Evolutionary conservation across 2,888 invertebrate genomes (phyloP).

Genomic region (Drosophila peninsularis): DNA sequence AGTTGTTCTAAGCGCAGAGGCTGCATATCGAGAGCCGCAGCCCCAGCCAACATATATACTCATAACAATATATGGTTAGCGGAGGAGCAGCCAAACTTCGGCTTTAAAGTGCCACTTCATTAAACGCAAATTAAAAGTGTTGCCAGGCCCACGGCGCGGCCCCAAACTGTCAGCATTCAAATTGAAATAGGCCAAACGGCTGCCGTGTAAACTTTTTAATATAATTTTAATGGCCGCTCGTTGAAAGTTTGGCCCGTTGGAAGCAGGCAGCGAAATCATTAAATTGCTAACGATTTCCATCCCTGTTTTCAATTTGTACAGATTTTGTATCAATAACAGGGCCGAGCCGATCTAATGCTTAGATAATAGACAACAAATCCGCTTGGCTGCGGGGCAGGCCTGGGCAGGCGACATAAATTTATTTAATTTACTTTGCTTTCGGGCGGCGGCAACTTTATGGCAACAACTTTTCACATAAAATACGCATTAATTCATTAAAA

Average conservation of each 20-base stretch:
- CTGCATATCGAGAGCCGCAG: conserved; percentile 6
- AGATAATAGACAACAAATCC: conserved; percentile 67
- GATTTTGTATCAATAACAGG: conserved; percentile 71
- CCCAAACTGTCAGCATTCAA: conserved; percentile 45
- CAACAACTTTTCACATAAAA: conserved; percentile 77
- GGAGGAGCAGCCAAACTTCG: conserved; percentile 3
- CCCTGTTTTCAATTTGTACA: conserved; percentile 72
- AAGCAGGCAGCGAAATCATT: conserved; percentile 49
- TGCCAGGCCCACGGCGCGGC: conserved; percentile 17
- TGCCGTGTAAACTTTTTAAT: conserved; percentile 71
- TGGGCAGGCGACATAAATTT: conserved; percentile 59
- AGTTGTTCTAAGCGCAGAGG: conserved; percentile 45
- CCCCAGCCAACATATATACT: background rate
- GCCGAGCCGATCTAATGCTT: conserved; percentile 60
- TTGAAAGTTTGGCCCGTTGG: conserved; percentile 42
- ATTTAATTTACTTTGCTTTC: conserved; percentile 76
- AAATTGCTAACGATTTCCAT: conserved; percentile 60
- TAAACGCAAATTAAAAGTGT: conserved; percentile 61
- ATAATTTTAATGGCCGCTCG: conserved; percentile 66
- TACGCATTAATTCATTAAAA: conserved; percentile 80
- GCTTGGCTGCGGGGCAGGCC: background rate
- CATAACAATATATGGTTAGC: background rate
- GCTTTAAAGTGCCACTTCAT: conserved; percentile 61
- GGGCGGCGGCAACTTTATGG: conserved; percentile 40
- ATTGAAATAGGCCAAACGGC: conserved; percentile 58